These are phyloP conservation scores for Bellardia pandia DNA, from an alignment of 2,888 invertebrate species.

Conservation along the genomic window DNA sequence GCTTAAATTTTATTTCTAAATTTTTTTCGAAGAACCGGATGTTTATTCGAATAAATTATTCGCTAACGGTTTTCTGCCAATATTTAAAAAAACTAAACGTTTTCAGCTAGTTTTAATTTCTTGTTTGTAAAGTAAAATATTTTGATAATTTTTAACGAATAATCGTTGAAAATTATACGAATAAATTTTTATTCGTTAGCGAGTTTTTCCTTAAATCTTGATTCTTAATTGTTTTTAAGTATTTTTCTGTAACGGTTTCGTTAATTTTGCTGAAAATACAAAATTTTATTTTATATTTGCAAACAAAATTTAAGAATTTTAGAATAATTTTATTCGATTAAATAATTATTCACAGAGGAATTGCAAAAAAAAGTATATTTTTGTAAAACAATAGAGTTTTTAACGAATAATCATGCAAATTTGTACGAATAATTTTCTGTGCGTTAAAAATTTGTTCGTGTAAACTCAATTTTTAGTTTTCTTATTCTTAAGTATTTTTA, in stretches of 20 bases:
- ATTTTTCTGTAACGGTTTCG: neutral
- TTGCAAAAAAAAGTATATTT: neutral
- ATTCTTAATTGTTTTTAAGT: neutral
- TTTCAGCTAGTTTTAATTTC: no score
- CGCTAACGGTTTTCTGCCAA: neutral
- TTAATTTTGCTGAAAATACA: neutral
- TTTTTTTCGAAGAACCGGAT: neutral
- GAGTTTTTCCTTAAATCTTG: neutral
- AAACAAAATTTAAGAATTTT: neutral
- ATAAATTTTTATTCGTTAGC: constrained; percentile 7
- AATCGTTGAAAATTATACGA: neutral
- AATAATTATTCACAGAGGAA: neutral
- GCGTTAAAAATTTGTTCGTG: neutral
- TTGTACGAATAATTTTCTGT: constrained; percentile 30
- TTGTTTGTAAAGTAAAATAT: no score
- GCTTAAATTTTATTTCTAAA: no score
- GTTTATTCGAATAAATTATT: neutral
- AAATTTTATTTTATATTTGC: neutral
- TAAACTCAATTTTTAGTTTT: neutral
- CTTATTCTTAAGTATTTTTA: neutral
- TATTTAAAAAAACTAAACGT: no score
- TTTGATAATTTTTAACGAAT: neutral
- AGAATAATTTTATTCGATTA: neutral
- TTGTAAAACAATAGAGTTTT: neutral
- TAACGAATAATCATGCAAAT: neutral